Evolutionary conservation across 2,888 invertebrate genomes (phyloP).

Genomic region (Disparrhopalites patrizii): DNA sequence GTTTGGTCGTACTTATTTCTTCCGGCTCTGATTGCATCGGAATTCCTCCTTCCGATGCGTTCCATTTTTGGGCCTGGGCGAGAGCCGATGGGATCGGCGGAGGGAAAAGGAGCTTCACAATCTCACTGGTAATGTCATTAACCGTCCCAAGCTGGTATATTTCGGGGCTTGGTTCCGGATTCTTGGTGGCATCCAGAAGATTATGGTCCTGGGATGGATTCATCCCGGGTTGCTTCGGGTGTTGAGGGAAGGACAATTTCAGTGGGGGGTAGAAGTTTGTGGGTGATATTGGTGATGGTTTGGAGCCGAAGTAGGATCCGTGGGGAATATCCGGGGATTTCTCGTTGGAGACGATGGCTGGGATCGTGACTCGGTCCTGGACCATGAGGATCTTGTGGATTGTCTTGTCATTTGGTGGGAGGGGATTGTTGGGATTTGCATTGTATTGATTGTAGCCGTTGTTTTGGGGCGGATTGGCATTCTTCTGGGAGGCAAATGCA

Average conservation of each 20-base stretch:
- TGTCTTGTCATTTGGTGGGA: constrained; percentile 17
- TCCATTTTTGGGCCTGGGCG: background rate
- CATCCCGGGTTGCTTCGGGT: background rate
- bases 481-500: background rate
- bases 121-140: constrained; percentile 18
- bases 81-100: background rate
- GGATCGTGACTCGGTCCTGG: background rate
- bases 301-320: background rate
- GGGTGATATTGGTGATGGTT: background rate
- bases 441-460: background rate
- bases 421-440: background rate
- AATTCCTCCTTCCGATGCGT: too few relatives aligned
- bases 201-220: background rate
- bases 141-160: background rate
- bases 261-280: constrained; percentile 12
- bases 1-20: constrained; percentile 9
- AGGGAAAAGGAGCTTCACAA: constrained; percentile 22
- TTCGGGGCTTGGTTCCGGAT: background rate
- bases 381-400: constrained; percentile 20
- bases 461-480: too few relatives aligned
- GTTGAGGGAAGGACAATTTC: background rate
- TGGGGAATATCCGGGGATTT: background rate
- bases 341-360: constrained; percentile 5
- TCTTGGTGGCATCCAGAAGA: background rate
- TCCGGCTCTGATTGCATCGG: too few relatives aligned